Evolutionary conservation across 2,797 vertebrate species (phyloP), one percentile per base, ranked within the genome.

Genomic region (Falco biarmicus): DNA sequence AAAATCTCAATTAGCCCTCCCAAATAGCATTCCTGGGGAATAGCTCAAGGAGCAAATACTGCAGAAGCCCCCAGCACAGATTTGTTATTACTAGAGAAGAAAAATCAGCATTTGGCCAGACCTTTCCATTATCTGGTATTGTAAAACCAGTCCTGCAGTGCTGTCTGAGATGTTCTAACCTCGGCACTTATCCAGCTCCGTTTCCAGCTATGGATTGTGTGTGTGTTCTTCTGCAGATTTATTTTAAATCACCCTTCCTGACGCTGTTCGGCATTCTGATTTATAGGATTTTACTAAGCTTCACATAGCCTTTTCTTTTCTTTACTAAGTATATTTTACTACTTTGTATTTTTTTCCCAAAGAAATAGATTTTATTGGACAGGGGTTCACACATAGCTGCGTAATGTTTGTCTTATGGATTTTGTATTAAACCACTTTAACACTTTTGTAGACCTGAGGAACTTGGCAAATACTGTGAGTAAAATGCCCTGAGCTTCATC

Each of bases 401-500:
- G 34, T 87, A 85, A 91, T 69, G 80, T 90, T 95, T 90, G 53
- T 88, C 56, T 87, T 74, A 84, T 11, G 39, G 84, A 83, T 94
- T 95, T 96, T 48, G 32, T 80, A 93, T 95, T 95, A 97, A 96
- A 91, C 93, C 93, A 83, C 82, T 97, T 94, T 79, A 96, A 97
- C 93, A 92, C 89, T 48, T 93, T 60, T 95, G 81, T 78, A 95
- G 91, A 94, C 94, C 95, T 12, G 65, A 53, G 92, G 90, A 97
- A 92, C 95, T 90, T 24, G 0, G 86, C 89, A 96, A 96, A 96
- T 53, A 75, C 82, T 47, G 73, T 32, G 82, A 97, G 85, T 74
- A 73, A 93, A 92, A 96, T 59, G 47, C 79, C 91, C 83, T 84
- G 76, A 95, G 89, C 82, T 93, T 88, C 89, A 73, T 87, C 87